phyloP scores from a whole-genome alignment of 2,888 invertebrate species.

The Eilema caniola region DNA sequence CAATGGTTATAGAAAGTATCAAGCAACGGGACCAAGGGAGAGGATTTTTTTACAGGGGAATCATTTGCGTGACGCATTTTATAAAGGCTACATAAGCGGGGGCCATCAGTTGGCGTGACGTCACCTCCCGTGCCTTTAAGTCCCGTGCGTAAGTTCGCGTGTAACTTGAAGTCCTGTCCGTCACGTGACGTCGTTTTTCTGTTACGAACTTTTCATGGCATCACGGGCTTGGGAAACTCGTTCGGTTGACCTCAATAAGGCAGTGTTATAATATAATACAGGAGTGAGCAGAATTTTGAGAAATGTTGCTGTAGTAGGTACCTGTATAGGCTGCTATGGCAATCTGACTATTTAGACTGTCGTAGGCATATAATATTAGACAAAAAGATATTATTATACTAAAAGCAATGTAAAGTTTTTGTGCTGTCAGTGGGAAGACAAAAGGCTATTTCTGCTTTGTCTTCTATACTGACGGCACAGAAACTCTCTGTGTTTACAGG shows the following conservation, averaged over 20 bases:
- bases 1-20: background rate
- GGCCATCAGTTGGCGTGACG: background rate
- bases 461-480: too few species aligned
- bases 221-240: background rate
- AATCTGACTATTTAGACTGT: too few species aligned
- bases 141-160: constrained; percentile 4
- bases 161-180: background rate
- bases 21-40: background rate
- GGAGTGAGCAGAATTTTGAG: background rate
- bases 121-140: background rate
- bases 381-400: too few species aligned
- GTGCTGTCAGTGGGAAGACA: too few species aligned
- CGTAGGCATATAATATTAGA: too few species aligned
- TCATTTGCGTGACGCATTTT: background rate
- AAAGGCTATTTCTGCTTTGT: too few species aligned
- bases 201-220: background rate
- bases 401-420: too few species aligned
- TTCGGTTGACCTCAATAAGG: background rate
- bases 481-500: too few species aligned
- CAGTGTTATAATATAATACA: background rate
- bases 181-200: background rate
- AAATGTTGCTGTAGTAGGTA: background rate
- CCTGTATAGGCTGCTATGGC: too few species aligned
- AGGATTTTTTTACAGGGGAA: background rate
- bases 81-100: background rate